phyloP scores from a whole-genome alignment of 2,888 invertebrate genomes.

The Dolichopus griseipennis region DNA sequence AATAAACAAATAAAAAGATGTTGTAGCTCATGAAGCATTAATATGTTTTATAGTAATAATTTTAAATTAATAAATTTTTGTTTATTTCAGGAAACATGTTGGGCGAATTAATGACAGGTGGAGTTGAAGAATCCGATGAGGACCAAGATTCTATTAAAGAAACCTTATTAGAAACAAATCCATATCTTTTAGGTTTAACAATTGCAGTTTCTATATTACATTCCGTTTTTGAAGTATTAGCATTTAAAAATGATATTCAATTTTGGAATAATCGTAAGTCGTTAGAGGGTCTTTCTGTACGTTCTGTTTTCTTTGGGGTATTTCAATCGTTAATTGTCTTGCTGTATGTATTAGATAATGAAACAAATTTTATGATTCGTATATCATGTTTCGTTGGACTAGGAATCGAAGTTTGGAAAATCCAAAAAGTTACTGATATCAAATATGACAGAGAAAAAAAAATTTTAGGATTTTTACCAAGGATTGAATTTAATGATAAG shows the following conservation, averaged over 20 bases:
- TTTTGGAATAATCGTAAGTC: constrained; percentile 98
- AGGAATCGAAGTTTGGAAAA: constrained; percentile 97
- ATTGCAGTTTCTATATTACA: constrained; percentile 88
- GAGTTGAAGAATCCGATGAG: constrained; percentile 67
- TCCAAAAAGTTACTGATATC: constrained; percentile 89
- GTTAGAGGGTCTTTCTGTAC: constrained; percentile 91
- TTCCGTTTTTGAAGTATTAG: constrained; percentile 94
- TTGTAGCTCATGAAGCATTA: too few relatives aligned
- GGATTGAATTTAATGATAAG: constrained; percentile 78
- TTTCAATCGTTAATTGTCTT: constrained; percentile 93
- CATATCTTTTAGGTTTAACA: constrained; percentile 85
- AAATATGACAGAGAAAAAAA: constrained; percentile 65
- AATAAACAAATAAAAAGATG: too few relatives aligned
- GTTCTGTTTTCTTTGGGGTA: constrained; percentile 96
- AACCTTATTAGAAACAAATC: constrained; percentile 92
- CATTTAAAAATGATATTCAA: constrained; percentile 99
- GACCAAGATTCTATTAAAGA: constrained; percentile 88
- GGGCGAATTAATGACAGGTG: constrained; percentile 55
- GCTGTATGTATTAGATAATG: constrained; percentile 95
- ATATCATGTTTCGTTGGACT: constrained; percentile 92
- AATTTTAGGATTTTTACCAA: constrained; percentile 70
- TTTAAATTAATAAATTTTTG: neutral
- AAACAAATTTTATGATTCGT: constrained; percentile 92
- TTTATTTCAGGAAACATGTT: constrained; percentile 47
- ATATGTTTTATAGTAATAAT: too few relatives aligned